Evolutionary conservation across 2,888 invertebrate species (phyloP).

Genomic region (Saturnia japonica): DNA sequence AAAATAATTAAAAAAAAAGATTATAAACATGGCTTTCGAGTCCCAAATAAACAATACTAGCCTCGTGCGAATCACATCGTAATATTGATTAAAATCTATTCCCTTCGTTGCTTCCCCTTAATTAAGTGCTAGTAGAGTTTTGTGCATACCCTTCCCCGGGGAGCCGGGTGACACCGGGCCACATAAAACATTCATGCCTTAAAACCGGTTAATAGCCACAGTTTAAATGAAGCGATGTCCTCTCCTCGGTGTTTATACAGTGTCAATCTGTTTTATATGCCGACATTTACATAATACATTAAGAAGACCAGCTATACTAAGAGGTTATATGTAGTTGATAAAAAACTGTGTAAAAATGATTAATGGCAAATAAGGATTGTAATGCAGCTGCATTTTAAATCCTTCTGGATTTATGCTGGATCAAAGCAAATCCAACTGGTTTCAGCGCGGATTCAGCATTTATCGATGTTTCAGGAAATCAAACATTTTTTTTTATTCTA

Average conservation of each 20-base stretch:
- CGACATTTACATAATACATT: neutral
- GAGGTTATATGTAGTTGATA: neutral
- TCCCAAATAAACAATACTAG: constrained; percentile 52
- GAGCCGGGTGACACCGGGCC: constrained; percentile 59
- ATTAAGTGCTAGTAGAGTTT: constrained; percentile 75
- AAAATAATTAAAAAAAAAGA: neutral
- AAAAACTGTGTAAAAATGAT: neutral
- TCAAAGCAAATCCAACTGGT: too few species aligned
- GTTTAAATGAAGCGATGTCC: constrained; percentile 50
- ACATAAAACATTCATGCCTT: constrained; percentile 72
- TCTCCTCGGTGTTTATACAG: constrained; percentile 9
- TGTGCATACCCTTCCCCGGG: constrained; percentile 59
- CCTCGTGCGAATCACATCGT: constrained; percentile 52
- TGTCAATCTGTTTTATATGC: constrained; percentile 9
- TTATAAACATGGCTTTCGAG: constrained; percentile 40
- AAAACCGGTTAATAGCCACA: constrained; percentile 70
- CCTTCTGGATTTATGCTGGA: too few species aligned
- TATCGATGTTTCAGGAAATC: too few species aligned
- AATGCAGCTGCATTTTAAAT: too few species aligned
- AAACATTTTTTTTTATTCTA: too few species aligned
- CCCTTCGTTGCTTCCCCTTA: constrained; percentile 66
- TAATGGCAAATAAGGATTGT: too few species aligned
- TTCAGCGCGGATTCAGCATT: too few species aligned
- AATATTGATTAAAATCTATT: constrained; percentile 75
- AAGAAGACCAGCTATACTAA: neutral